phyloP scores from a whole-genome alignment of 2,113 vertebrate genomes.

The Cyanistes caeruleus region DNA sequence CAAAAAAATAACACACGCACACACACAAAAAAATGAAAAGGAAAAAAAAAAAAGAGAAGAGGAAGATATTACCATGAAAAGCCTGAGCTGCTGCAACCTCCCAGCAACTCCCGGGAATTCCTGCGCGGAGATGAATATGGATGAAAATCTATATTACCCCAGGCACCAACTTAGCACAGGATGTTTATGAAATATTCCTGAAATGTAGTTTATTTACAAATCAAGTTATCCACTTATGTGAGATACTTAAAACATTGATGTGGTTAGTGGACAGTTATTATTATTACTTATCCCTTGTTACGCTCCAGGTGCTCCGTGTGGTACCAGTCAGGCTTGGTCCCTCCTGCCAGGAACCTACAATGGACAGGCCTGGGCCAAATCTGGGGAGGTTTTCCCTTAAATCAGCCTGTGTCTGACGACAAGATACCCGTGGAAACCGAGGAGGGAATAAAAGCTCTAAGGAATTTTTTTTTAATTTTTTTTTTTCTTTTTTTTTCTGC shows the following conservation, averaged over 20 bases:
- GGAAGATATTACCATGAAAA: background rate
- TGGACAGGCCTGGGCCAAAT: background rate
- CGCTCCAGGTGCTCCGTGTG: background rate
- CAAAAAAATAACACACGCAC: background rate
- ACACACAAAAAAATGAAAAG: background rate
- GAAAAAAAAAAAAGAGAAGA: background rate
- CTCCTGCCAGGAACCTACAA: background rate
- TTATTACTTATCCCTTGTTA: conserved; percentile 46
- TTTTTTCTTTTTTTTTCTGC: background rate
- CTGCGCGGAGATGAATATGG: conserved; percentile 49
- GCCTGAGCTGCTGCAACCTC: background rate
- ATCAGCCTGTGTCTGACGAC: fast-evolving
- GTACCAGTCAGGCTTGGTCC: background rate
- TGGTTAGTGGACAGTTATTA: conserved; percentile 36
- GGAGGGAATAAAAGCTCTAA: background rate
- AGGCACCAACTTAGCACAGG: conserved; percentile 40
- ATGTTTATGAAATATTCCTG: conserved; percentile 58
- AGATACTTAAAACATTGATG: background rate
- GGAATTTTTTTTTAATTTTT: background rate
- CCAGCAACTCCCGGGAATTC: conserved; percentile 36
- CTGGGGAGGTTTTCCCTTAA: background rate
- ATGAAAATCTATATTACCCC: conserved; percentile 64
- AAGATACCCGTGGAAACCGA: fast-evolving
- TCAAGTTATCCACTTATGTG: conserved; percentile 24
- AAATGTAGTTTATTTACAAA: conserved; percentile 56